phyloP scores from a whole-genome alignment of 2,797 vertebrate species.

The Crypturellus tataupa region DNA sequence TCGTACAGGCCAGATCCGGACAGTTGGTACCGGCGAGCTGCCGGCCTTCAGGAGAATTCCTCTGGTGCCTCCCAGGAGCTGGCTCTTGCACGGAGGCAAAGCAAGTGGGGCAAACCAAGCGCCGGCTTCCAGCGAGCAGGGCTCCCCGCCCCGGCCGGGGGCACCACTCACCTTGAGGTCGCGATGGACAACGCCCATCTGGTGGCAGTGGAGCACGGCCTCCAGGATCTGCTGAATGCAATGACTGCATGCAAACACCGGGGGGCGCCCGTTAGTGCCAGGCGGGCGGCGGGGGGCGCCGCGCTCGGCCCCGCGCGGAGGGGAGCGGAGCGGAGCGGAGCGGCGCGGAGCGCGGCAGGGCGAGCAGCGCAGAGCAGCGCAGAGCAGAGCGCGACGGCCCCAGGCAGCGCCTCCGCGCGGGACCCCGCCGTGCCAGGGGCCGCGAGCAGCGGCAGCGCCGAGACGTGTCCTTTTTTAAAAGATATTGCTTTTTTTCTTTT shows the following conservation, averaged over 20 bases:
- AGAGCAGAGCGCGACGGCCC: background rate
- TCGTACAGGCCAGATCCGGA: background rate
- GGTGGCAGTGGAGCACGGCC: conserved; percentile 98
- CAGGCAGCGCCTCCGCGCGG: background rate
- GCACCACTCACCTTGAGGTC: conserved; percentile 95
- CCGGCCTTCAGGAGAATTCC: background rate
- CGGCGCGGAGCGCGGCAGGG: background rate
- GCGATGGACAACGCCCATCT: conserved; percentile 98
- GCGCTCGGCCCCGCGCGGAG: background rate
- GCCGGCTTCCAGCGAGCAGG: background rate
- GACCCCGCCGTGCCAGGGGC: background rate
- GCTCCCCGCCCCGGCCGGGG: background rate
- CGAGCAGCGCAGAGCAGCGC: too few species aligned
- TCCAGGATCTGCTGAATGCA: conserved; percentile 99
- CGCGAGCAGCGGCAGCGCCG: background rate
- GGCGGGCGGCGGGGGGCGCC: conserved; percentile 68
- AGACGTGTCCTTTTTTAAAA: background rate
- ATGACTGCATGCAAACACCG: conserved; percentile 98
- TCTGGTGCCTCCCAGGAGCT: background rate
- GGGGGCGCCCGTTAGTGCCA: conserved; percentile 92
- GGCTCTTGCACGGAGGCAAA: accelerated
- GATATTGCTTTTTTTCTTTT: background rate
- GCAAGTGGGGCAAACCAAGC: too few species aligned
- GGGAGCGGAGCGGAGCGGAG: background rate
- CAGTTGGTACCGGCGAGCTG: background rate